Base-by-base conservation (phyloP, 2,113 vertebrate species). In the Ptilorrhoa leucosticta region DNA sequence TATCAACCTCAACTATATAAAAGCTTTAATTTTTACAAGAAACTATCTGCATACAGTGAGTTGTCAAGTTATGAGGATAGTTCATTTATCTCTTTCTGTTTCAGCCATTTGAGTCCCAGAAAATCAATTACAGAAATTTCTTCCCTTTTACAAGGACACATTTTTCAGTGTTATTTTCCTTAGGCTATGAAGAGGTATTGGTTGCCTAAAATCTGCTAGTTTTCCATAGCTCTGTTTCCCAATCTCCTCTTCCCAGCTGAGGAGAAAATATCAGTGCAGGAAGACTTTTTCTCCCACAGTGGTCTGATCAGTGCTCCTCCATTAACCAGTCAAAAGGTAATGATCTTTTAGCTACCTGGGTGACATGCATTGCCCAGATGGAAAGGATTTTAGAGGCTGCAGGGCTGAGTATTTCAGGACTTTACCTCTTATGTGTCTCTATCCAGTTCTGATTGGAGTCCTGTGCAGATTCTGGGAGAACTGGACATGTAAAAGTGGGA, bases 11-110 rank as follows among this genome's bases (percentile, higher is more conserved):
- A 85, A 54, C 71, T 89, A 30, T 40, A 54, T 22, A 13, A 73
- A 90, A 93, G 23, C 35, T 87, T 89, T 87, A 12, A 71, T 87
- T 96, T 84, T 93, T 50, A 42, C 28, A 86, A 70, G 71, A 91
- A 93, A 57, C 3, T 61, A 18, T 42, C 27, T 57, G 26, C 50
- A 58, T 48, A 53, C 17, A 63, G 45, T 83, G 56, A 45, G 50
- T 45, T 69, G 45, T 47, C 45, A 48, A 47, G 22, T 94, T 90
- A 51, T 37, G 28, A 72, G 27, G 13, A 33, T 10, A 51, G 71
- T 72, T 88, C 22, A 90, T 85, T 90, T 85, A 72, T 75, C 47
- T 90, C 70, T 40, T 81, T 91, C 91, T 80, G 5, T 81, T 69
- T 92, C 35, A 85, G 45, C 26, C 14, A 5, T 83, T 64, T 85